These are phyloP conservation scores for Numenius phaeopus DNA, from an alignment of 2,797 vertebrate species.

Conservation along the genomic window DNA sequence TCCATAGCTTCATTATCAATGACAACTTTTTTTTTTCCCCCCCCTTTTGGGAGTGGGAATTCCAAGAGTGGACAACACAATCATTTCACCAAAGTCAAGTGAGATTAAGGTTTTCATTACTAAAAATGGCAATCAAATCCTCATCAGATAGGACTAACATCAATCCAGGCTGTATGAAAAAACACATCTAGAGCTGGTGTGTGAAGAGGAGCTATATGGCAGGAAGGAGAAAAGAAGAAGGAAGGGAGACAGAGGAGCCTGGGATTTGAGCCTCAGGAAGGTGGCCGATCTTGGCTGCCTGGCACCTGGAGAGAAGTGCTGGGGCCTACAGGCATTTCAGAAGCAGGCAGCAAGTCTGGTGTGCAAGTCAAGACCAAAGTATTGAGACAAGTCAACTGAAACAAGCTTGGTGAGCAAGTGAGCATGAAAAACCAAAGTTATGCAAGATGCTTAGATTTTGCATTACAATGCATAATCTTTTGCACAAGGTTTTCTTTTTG, in stretches of 20 bases:
- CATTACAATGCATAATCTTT: background rate
- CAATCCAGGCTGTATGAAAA: background rate
- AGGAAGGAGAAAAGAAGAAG: background rate
- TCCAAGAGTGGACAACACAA: background rate
- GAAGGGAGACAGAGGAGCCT: background rate
- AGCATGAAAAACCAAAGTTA: background rate
- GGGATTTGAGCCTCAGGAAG: background rate
- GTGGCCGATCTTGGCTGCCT: fast-evolving
- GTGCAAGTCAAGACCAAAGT: no score
- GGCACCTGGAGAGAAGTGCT: background rate
- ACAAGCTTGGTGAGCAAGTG: background rate
- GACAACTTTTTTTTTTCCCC: background rate
- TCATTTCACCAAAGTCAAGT: background rate
- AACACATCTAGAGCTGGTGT: fast-evolving
- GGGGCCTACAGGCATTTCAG: background rate
- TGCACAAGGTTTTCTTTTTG: background rate
- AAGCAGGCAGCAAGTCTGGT: background rate
- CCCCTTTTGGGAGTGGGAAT: background rate
- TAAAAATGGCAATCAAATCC: background rate
- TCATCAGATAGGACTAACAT: background rate
- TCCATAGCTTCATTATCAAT: background rate
- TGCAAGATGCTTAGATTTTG: background rate
- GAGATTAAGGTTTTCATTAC: background rate
- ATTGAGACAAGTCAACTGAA: background rate
- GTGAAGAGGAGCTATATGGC: background rate